Conservation (phyloP, 2,113 vertebrate genomes). For the Charina bottae region DNA sequence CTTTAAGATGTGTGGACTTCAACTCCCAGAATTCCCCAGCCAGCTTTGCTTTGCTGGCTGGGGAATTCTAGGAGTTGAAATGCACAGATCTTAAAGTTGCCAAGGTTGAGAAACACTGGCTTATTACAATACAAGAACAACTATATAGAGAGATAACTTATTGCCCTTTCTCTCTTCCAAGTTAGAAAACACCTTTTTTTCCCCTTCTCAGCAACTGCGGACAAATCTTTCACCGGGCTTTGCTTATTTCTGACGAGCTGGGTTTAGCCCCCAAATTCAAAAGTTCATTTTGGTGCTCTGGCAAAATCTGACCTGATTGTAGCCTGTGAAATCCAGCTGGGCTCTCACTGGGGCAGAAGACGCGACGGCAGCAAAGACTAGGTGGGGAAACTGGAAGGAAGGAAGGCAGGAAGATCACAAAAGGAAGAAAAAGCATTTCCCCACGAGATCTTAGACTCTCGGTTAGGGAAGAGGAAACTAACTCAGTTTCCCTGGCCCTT, state of each 20-base stretch:
- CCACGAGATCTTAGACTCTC: background rate
- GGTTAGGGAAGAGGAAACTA: too few species aligned
- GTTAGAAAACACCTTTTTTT: background rate
- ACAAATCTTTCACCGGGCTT: background rate
- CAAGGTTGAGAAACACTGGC: too few species aligned
- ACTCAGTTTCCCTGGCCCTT: background rate
- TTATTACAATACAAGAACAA: background rate
- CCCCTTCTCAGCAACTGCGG: background rate
- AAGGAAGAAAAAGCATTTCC: background rate
- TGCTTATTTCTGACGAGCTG: background rate
- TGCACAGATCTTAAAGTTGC: too few species aligned
- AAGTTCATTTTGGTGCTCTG: rapidly evolving
- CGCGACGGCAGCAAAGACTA: slow-evolving; percentile 82
- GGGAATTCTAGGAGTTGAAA: too few species aligned
- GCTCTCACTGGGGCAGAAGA: slow-evolving; percentile 86
- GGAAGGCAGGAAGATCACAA: too few species aligned
- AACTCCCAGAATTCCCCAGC: background rate
- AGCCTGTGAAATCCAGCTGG: slow-evolving; percentile 81
- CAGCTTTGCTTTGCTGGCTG: background rate
- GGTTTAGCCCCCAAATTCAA: background rate
- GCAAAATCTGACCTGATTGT: slow-evolving; percentile 72
- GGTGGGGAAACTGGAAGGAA: slow-evolving; percentile 79
- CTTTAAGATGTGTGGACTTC: background rate
- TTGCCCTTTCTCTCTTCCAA: background rate
- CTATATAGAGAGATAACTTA: background rate